Evolutionary conservation across 1,140 invertebrate species (phyloP), one percentile per base, ranked within the genome.

Genomic region (Papilio glaucus): DNA sequence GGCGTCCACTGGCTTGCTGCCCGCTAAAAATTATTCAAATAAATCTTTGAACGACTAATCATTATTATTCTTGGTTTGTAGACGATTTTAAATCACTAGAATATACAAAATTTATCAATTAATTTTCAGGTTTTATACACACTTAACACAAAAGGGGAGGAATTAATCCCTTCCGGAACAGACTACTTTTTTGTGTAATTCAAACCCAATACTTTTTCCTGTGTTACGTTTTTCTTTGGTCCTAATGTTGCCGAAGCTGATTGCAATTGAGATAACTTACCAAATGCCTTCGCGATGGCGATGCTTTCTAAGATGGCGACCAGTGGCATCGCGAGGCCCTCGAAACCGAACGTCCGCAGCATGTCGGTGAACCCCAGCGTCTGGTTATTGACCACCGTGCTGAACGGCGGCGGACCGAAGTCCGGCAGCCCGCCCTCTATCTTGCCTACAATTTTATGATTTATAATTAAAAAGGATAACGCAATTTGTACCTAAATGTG

Each of bases 221-320:
- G n/a, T n/a, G n/a, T n/a, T n/a, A n/a, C n/a, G n/a, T n/a, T n/a
- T n/a, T n/a, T n/a, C n/a, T n/a, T n/a, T n/a, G n/a, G n/a, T n/a
- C n/a, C n/a, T n/a, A n/a, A n/a, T n/a, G n/a, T n/a, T n/a, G n/a
- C 8, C 4, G 18, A 8, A 8, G 42, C 7, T 45, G 15, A n/a
- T 49, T 21, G 9, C 1, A 21, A 18, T 21, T 18, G 8, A n/a
- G n/a, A n/a, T 39, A 93, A 94, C 29, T 94, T 87, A 97, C 96
- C 94, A 78, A 98, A 98, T 37, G 97, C 95, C 87, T 98, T 98
- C 0, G 96, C 97, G 68, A 98, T 97, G 0, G 97, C 96, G 29
- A 98, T 95, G 72, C 95, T 96, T 85, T 98, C 97, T 42, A 98
- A 87, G 68, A 98, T 95, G 2, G 96, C 95, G 21, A 98, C 95